Evolutionary conservation across 2,888 invertebrate species (phyloP), one percentile per base, ranked within the genome.

Genomic region (Sipha maydis): DNA sequence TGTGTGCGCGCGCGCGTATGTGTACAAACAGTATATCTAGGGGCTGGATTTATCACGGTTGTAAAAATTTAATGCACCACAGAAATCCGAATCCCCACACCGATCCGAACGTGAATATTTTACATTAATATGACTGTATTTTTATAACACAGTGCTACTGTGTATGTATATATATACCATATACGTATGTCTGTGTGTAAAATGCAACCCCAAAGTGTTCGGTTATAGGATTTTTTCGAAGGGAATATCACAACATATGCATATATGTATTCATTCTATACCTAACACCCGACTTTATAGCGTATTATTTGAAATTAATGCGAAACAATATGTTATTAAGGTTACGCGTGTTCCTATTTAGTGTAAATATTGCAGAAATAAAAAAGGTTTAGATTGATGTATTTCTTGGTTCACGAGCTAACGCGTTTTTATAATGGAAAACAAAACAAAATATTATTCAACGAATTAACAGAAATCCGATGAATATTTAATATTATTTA

Each of bases 61-160:
- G 82, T 88, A 88, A 88, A 88, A 88, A 88, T 88, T 88, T 88
- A 88, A 88, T 88, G 88, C 88, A 88, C 88, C 88, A 75, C 88
- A 82, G 88, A 88, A 88, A 88, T 80, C 80, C 82, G 56, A 75
- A 82, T 80, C 73, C 88, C 88, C 75, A 31, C 82, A 56, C 75
- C 71, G 79, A 75, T 88, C 41, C 75, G 82, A 82, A 88, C 88
- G 88, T 82, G 88, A 88, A 88, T 88, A 88, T 88, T 88, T 88
- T 88, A 82, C 88, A 80, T 88, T 88, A 88, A 88, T 88, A 88
- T 75, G 61, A 88, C 80, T 48, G 80, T 88, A 75, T 88, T 82
- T 82, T 82, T 80, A 80, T 88, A 86, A 86, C 85, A 54, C 79
- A 28, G 71, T 19, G 34, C 69, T 19, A 78, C 31, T 79, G 48